Evolutionary conservation across 1,140 invertebrate genomes (phyloP).

Genomic region (Drosophila oshimai): DNA sequence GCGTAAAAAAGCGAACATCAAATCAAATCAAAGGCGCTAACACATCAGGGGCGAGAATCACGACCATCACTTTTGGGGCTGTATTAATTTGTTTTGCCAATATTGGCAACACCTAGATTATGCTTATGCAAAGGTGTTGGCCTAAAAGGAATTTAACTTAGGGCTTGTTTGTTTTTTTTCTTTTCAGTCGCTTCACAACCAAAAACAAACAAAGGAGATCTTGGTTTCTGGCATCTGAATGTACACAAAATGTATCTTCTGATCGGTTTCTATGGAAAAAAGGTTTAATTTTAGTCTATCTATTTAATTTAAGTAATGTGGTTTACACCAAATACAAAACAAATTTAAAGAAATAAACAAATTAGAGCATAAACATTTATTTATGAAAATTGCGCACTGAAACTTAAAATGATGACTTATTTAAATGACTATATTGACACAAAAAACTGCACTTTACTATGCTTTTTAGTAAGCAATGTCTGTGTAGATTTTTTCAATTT

Average conservation of each 20-base stretch:
- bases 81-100: slow-evolving; percentile 30
- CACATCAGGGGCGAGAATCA: slow-evolving; percentile 8
- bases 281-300: not conserved
- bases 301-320: not conserved
- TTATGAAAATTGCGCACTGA: no score
- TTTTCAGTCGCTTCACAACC: not conserved
- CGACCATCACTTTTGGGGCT: not conserved
- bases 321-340: no score
- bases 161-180: not conserved
- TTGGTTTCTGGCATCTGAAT: not conserved
- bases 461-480: not conserved
- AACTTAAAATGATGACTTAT: no score
- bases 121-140: slow-evolving; percentile 42
- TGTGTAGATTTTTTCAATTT: not conserved
- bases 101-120: slow-evolving; percentile 28
- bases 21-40: slow-evolving; percentile 26
- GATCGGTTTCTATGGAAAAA: not conserved
- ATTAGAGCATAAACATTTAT: not conserved
- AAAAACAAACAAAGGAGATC: slow-evolving; percentile 18
- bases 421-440: no score
- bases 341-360: no score
- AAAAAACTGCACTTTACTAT: not conserved
- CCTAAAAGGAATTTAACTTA: not conserved
- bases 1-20: slow-evolving; percentile 6
- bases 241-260: not conserved